A percentile compares a stretch with the other conserved stretches of the same genome.
phyloP scores from a whole-genome alignment of 2,797 vertebrate genomes.

The Phylloscopus collybita region DNA sequence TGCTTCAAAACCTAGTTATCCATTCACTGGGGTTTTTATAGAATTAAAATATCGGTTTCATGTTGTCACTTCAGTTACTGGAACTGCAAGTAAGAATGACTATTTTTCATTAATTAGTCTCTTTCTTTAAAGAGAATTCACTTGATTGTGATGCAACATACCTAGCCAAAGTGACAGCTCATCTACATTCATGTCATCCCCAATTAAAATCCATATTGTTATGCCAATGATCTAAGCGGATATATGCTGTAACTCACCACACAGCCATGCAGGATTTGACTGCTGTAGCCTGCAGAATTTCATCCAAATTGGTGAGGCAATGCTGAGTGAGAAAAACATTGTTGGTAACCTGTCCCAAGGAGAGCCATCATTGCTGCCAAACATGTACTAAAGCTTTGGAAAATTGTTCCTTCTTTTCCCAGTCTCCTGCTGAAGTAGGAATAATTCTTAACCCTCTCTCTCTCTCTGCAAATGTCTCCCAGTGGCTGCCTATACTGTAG shows the following conservation, averaged over 20 bases:
- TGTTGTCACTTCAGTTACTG: background rate
- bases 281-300: background rate
- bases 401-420: background rate
- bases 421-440: background rate
- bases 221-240: background rate
- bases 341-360: background rate
- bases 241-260: background rate
- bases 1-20: background rate
- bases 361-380: background rate
- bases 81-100: background rate
- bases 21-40: background rate
- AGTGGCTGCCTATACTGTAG: background rate
- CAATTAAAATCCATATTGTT: background rate
- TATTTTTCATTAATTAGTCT: conserved; percentile 3
- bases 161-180: conserved; percentile 2
- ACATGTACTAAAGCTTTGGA: background rate
- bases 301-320: background rate
- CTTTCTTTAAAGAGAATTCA: background rate
- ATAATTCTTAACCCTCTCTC: background rate
- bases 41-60: background rate
- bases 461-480: background rate
- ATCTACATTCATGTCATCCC: background rate
- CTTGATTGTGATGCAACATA: background rate
- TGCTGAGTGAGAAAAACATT: background rate
- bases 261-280: background rate